Conservation (phyloP, 2,797 vertebrate species). For the Chromobotia macracanthus region DNA sequence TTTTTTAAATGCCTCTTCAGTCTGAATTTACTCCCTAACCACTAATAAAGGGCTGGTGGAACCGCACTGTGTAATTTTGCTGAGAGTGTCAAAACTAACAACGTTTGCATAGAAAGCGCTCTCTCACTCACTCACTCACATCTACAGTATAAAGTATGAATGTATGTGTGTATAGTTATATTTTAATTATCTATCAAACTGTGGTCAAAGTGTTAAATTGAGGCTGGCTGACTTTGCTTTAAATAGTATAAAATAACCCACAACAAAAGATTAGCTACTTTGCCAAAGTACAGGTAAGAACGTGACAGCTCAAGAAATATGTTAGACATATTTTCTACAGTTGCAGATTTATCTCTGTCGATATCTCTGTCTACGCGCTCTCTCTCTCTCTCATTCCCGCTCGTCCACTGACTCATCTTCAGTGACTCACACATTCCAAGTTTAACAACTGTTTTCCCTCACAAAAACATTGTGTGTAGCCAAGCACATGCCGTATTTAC, state of each 20-base stretch:
- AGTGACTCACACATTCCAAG: slow-evolving; percentile 64
- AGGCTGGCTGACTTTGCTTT: not conserved
- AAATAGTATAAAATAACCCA: slow-evolving; percentile 16
- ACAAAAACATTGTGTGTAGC: slow-evolving; percentile 46
- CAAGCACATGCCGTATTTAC: slow-evolving; percentile 56
- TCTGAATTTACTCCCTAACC: slow-evolving; percentile 62
- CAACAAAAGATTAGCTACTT: slow-evolving; percentile 9
- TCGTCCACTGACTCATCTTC: slow-evolving; percentile 64
- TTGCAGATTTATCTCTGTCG: slow-evolving; percentile 56
- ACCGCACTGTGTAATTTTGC: slow-evolving; percentile 61
- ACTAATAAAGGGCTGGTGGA: slow-evolving; percentile 68
- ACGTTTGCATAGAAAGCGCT: slow-evolving; percentile 41
- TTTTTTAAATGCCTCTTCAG: slow-evolving; percentile 64
- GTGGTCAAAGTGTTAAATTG: not conserved
- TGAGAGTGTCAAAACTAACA: slow-evolving; percentile 65
- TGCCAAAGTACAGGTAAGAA: slow-evolving; percentile 32
- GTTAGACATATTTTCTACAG: slow-evolving; percentile 51
- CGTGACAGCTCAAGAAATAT: slow-evolving; percentile 49
- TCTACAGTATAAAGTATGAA: not conserved
- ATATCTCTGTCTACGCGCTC: slow-evolving; percentile 57
- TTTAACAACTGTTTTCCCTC: slow-evolving; percentile 63
- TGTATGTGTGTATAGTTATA: not conserved
- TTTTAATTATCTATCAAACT: not conserved
- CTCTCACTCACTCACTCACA: slow-evolving; percentile 29
- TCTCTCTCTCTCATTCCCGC: slow-evolving; percentile 25